Percentiles rank a stretch among this genome's conserved stretches.
Evolutionary conservation across 2,113 vertebrate genomes (phyloP).

Genomic region (Dicaeum eximium): DNA sequence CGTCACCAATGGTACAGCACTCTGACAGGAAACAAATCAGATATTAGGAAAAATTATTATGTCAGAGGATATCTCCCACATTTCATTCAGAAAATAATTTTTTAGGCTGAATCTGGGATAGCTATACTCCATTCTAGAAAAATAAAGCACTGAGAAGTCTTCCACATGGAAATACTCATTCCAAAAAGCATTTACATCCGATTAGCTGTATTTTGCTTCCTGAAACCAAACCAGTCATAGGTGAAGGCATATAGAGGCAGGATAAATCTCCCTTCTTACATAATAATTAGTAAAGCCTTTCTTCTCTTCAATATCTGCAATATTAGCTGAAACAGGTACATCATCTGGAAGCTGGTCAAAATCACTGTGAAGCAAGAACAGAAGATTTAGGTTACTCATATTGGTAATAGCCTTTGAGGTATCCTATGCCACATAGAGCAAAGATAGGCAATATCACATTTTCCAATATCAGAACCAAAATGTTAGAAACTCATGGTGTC

Average conservation of each 20-base stretch:
- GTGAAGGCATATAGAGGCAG: neutral
- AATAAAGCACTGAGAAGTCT: neutral
- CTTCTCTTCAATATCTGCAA: conserved; percentile 91
- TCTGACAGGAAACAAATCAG: neutral
- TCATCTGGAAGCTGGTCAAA: conserved; percentile 93
- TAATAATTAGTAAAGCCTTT: conserved; percentile 90
- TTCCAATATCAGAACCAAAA: neutral
- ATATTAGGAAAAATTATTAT: neutral
- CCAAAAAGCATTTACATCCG: neutral
- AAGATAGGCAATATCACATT: neutral
- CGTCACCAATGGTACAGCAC: neutral
- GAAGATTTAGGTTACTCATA: neutral
- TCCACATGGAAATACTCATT: neutral
- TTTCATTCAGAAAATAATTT: neutral
- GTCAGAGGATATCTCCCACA: neutral
- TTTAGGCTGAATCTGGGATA: neutral
- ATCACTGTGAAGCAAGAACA: conserved; percentile 70
- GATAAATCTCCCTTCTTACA: conserved; percentile 72
- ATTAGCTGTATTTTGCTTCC: neutral
- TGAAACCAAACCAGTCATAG: neutral
- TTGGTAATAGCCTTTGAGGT: neutral
- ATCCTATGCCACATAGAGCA: neutral
- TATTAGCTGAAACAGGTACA: conserved; percentile 84
- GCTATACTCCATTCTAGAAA: neutral
- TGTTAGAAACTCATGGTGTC: accelerated